Base-by-base conservation (phyloP, 2,113 vertebrate species). In the Alethe diademata region DNA sequence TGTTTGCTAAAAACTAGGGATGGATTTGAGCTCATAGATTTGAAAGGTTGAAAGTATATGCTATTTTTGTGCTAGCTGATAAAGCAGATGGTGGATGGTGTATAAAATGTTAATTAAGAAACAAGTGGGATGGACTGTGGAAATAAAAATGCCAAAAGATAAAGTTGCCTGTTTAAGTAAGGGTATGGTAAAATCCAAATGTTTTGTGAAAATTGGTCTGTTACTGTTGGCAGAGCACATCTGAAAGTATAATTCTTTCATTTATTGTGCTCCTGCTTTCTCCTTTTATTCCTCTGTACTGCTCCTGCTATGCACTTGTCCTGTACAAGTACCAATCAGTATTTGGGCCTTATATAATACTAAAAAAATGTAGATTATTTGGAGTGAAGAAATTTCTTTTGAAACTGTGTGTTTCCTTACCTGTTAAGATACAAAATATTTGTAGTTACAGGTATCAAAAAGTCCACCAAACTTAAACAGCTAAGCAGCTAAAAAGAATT, bases 81-180 rank as follows among this genome's bases (percentile, higher is more conserved):
- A 36, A 57, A 93, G 48, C 92, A 95, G 92, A 92, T 95, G 88
- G 94, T 86, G 28, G 60, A 88, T 80, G 85, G 35, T 70, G 74
- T 80, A 61, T 62, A 64, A 95, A 96, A 93, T 78, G 72, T 74
- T 93, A 94, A 90, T 92, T 92, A 94, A 83, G 75, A 88, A 94
- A 88, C 72, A 83, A 92, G 92, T 93, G 80, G 95, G 88, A 86
- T 84, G 92, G 56, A 57, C 94, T 93, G 72, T 78, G 75, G 79
- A 93, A 80, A 51, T 71, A 51, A 76, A 90, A 83, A 76, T 93
- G 78, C 82, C 72, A 84, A 60, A 84, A 86, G 91, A 50, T 45
- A 35, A 79, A 86, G 56, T 56, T 94, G 72, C 36, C 53, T 86
- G 23, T 83, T 87, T 74, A 83, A 80, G 86, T 75, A 72, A 73